A percentile compares a stretch with the other conserved stretches of the same genome.
These are phyloP conservation scores for Nansenia antarctica DNA, from an alignment of 2,113 vertebrate genomes.

Conservation along the genomic window DNA sequence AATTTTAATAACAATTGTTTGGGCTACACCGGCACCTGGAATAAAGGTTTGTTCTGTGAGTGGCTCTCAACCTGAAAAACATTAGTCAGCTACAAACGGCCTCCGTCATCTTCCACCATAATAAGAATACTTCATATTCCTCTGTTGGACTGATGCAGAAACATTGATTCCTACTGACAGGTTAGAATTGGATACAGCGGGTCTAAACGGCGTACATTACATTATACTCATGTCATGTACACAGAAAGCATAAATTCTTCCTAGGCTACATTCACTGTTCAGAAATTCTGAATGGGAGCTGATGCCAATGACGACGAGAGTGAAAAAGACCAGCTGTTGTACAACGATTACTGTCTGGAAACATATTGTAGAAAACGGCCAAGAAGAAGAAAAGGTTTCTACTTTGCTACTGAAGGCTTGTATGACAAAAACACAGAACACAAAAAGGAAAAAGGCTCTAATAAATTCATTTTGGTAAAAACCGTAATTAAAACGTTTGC, in stretches of 20 bases:
- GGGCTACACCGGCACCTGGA: background rate
- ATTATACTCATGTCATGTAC: constrained; percentile 12
- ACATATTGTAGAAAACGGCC: background rate
- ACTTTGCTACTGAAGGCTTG: constrained; percentile 21
- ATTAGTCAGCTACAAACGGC: background rate
- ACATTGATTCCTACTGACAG: background rate
- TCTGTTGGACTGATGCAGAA: background rate
- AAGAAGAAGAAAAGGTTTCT: constrained; percentile 13
- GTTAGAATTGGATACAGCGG: background rate
- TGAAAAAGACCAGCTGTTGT: constrained; percentile 29
- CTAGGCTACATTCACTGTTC: constrained; percentile 61
- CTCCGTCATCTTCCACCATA: background rate
- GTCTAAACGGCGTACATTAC: background rate
- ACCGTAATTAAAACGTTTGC: constrained; percentile 52
- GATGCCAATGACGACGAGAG: constrained; percentile 27
- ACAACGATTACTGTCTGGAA: constrained; percentile 10
- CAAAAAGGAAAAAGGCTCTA: constrained; percentile 40
- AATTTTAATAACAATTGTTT: background rate
- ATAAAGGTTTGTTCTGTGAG: background rate
- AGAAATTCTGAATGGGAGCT: constrained; percentile 37
- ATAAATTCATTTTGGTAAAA: constrained; percentile 72
- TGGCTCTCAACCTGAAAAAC: background rate
- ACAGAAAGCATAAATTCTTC: constrained; percentile 27
- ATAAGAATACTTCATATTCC: background rate
- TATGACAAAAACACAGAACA: constrained; percentile 35